A percentile compares a stretch with the other conserved stretches of the same genome.
Conservation (phyloP, 2,113 vertebrate species). For the Gymnarchus niloticus region DNA sequence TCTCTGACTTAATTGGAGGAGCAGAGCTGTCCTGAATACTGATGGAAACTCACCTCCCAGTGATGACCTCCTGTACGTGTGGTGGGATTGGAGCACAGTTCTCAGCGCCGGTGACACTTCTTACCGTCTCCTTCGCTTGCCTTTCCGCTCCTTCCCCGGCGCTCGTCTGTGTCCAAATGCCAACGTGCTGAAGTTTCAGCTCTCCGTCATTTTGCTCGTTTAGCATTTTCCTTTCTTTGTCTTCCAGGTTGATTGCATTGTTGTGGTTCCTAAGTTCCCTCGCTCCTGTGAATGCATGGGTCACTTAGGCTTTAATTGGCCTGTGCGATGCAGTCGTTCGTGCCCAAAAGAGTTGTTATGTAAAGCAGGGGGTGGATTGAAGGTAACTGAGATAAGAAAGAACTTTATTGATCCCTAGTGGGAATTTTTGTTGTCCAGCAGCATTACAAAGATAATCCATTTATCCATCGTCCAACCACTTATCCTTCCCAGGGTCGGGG, state of each 20-base stretch:
- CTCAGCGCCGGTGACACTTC: neutral
- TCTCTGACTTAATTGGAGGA: no score
- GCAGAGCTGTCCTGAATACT: no score
- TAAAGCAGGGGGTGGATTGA: neutral
- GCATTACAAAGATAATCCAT: neutral
- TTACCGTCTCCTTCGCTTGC: neutral
- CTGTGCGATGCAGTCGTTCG: neutral
- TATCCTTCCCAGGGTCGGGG: neutral
- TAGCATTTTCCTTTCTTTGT: neutral
- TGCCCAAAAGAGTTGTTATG: conserved; percentile 16
- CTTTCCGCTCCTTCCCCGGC: neutral
- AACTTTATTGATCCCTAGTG: neutral
- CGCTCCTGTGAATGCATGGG: neutral
- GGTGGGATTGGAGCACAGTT: neutral
- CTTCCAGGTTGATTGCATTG: neutral
- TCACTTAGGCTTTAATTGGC: neutral
- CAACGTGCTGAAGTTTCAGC: neutral
- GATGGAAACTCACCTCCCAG: no score
- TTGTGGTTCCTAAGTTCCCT: neutral
- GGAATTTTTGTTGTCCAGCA: neutral
- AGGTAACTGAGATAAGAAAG: neutral
- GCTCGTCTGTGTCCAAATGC: neutral
- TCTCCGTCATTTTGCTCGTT: neutral
- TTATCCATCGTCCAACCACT: neutral
- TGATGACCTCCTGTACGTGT: no score